These are phyloP conservation scores for Pterocles orientalis DNA, from an alignment of 2,113 vertebrate genomes.

Conservation along the genomic window DNA sequence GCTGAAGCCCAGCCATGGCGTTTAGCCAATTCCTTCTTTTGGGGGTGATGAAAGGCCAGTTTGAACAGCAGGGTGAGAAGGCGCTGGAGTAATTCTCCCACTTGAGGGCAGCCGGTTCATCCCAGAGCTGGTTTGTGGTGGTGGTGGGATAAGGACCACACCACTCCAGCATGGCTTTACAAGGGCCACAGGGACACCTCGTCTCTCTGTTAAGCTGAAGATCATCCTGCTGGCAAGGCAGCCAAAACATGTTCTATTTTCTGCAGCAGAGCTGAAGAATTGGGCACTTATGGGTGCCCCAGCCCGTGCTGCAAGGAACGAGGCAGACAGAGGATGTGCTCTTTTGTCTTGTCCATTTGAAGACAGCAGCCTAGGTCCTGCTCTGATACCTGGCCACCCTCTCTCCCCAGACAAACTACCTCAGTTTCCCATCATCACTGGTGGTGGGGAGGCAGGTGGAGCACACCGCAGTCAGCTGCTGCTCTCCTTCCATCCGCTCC, in stretches of 20 bases:
- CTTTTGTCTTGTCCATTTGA: not conserved
- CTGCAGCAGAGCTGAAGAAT: not conserved
- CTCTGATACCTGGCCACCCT: not conserved
- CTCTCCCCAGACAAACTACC: not conserved
- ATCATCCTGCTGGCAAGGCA: not conserved
- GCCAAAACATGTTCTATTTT: not conserved
- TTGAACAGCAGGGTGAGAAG: rapidly evolving
- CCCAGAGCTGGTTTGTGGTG: not conserved
- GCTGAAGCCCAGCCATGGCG: not conserved
- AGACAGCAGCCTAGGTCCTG: not conserved
- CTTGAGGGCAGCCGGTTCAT: not conserved
- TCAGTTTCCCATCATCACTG: not conserved
- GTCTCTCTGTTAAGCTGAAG: not conserved
- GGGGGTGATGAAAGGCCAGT: not conserved
- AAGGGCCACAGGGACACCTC: not conserved
- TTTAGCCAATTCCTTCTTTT: not conserved
- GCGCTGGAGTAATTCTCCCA: not conserved
- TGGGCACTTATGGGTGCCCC: not conserved
- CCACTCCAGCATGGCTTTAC: not conserved
- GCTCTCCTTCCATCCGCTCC: not conserved
- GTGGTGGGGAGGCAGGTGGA: not conserved
- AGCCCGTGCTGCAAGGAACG: not conserved
- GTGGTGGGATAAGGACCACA: not conserved
- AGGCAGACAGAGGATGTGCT: not conserved
- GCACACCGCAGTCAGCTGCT: not conserved